Evolutionary conservation across 2,113 vertebrate species (phyloP), one percentile per base, ranked within the genome.

Genomic region (Xenus cinereus): DNA sequence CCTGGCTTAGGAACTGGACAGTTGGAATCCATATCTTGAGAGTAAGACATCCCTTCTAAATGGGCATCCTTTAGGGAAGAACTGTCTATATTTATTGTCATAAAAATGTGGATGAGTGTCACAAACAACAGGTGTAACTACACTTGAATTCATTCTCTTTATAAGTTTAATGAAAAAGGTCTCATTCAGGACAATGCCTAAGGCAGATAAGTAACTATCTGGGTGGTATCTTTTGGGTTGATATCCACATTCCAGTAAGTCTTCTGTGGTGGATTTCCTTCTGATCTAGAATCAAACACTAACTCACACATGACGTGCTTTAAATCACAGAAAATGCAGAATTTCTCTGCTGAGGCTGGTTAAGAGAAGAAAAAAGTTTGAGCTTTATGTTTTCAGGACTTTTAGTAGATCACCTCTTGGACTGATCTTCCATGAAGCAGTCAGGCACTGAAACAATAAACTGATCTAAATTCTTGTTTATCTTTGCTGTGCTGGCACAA

Each of bases 21-120:
- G n/a, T 22, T 54, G 17, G 41, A 77, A 87, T 23, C 21, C 0
- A 0, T 56, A 23, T 18, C 26, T 62, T 66, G 41, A 90, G 14
- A 84, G 21, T 24, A 73, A 48, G 37, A 60, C 8, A 64, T 1
- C 3, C 8, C 7, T 56, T 68, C 11, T 80, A 80, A 59, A 17
- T 12, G 28, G n/a, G 27, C 32, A 63, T 41, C n/a, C 37, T 69
- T 62, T n/a, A 69, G 41, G 37, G 37, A 54, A 41, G 54, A 78
- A 63, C 15, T 21, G 7, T 19, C 37, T 64, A 21, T 16, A 54
- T 35, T 80, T 50, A 56, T 33, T 76, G 26, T 92, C 33, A 24
- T 19, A 39, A 90, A 72, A 71, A 46, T 7, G 3, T 28, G 32
- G 23, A 23, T 63, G 28, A 8, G 3, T 28, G 11, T 32, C 64